Base-by-base conservation (phyloP, 2,113 vertebrate species). In the Chroicocephalus ridibundus region DNA sequence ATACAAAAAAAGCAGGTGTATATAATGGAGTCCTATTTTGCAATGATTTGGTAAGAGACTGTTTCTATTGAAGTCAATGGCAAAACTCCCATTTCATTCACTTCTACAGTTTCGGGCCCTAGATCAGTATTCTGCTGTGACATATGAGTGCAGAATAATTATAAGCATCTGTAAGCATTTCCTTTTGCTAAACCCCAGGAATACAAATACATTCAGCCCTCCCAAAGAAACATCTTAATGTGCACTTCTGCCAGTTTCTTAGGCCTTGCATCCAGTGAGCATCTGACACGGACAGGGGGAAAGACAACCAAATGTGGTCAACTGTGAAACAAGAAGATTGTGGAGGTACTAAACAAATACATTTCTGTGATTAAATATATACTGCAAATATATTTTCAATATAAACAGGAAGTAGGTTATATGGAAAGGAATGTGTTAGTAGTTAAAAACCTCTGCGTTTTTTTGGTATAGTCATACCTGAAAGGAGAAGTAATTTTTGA, bases 401-500 rank as follows among this genome's bases (percentile, higher is more conserved):
- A 87, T 94, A 94, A 88, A 82, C 72, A 79, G 88, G 78, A 89
- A 97, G 46, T 40, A 75, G 11, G 36, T 77, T 96, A 40, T n/a
- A 46, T 78, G 55, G 44, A 97, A 95, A 75, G 44, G 85, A 97
- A 95, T 85, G 66, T 64, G 70, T 83, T 95, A 96, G 81, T 76
- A 96, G 92, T 97, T 97, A 92, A 97, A 95, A 93, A 51, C 44
- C 54, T 95, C 94, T 62, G 61, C 6, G 10, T 34, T 77, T 69
- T 70, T 78, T 88, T 82, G 6, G 76, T 77, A n/a, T 32, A 71
- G 44, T 90, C 57, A 88, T 97, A 97, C 79, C 72, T 97, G 71
- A 95, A 97, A 96, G 86, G 54, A 84, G 34, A 70, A 83, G 69
- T 90, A 95, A 82, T 96, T 97, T 96, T 92, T 76, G 85, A 96